Conservation (phyloP, 2,113 vertebrate genomes). For the Cheilinus undulatus region DNA sequence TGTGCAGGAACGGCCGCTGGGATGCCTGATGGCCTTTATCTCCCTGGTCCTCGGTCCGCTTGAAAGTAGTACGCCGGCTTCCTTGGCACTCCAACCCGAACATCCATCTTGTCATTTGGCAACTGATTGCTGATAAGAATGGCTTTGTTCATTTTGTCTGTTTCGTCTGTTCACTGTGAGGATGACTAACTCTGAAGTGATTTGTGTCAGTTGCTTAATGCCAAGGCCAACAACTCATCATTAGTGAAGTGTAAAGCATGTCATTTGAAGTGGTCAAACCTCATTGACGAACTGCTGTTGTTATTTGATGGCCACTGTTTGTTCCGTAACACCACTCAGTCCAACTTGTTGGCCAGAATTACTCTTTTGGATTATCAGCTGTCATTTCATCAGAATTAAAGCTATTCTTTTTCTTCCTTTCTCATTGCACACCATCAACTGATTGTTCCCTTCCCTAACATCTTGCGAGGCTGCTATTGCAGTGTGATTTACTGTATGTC, state of each 20-base stretch:
- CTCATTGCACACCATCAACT: not conserved
- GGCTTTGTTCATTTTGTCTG: slow-evolving; percentile 67
- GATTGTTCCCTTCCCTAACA: not conserved
- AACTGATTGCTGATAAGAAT: slow-evolving; percentile 65
- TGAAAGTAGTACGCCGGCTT: slow-evolving; percentile 65
- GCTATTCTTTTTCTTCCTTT: not conserved
- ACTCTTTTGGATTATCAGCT: slow-evolving; percentile 5
- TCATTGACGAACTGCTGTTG: slow-evolving; percentile 45
- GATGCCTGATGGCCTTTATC: slow-evolving; percentile 70
- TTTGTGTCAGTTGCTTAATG: slow-evolving; percentile 67
- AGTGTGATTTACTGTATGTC: slow-evolving; percentile 16
- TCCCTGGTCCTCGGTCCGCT: slow-evolving; percentile 39
- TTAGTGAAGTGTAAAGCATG: slow-evolving; percentile 60
- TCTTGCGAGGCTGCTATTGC: slow-evolving; percentile 1
- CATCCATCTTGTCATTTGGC: slow-evolving; percentile 63
- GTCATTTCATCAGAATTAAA: slow-evolving; percentile 5
- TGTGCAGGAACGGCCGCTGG: slow-evolving; percentile 69
- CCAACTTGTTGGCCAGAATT: slow-evolving; percentile 15
- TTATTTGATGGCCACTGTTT: slow-evolving; percentile 42
- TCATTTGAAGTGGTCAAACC: slow-evolving; percentile 58
- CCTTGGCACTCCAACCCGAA: slow-evolving; percentile 47
- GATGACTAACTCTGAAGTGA: slow-evolving; percentile 66
- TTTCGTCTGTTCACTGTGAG: slow-evolving; percentile 65
- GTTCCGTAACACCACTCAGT: slow-evolving; percentile 21
- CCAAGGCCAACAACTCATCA: slow-evolving; percentile 70